Base-by-base conservation (phyloP, 2,888 invertebrate species). In the Diogma glabrata region DNA sequence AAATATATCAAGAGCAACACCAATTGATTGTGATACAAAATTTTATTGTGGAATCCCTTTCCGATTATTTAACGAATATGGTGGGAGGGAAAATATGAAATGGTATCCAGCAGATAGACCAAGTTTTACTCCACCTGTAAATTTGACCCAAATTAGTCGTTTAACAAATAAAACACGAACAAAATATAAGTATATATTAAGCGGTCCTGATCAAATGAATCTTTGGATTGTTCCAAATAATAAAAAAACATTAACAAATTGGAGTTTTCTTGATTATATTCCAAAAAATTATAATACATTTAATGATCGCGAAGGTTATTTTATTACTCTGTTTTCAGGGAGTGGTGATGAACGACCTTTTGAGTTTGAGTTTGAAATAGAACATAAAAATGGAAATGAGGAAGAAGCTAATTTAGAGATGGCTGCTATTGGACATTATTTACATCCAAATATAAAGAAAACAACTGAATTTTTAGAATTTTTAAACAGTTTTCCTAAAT, bases 21-120 rank as follows among this genome's bases (percentile, higher is more conserved):
- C n/a, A n/a, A n/a, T 59, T 0, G 73, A 74, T 53, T 78, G 78
- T 54, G 59, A 60, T 0, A 52, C 47, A 0, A 60, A 67, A 47
- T 64, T 75, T 1, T 67, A 71, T 54, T 78, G 78, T 54, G 73
- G 75, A 2, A 57, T 77, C 54, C 78, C 78, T 1, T 57, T 76
- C 2, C 75, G 71, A 53, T 67, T 75, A 51, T 69, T 74, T 17
- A 64, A 10, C 14, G 22, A 7, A n/a, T 43, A 43, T 22, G 22
- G n/a, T n/a, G n/a, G n/a, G n/a, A n/a, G n/a, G n/a, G n/a, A n/a
- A n/a, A n/a, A n/a, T 30, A 49, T 47, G n/a, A 46, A 50, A 30
- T 55, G 55, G 55, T 43, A 52, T 16, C 36, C 51, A 14, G 50
- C 55, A 20, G 50, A 51, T n/a, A 57, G 62, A 6, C 60, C 59